phyloP scores from a whole-genome alignment of 1,140 invertebrate species.

The Ganaspis sp. region DNA sequence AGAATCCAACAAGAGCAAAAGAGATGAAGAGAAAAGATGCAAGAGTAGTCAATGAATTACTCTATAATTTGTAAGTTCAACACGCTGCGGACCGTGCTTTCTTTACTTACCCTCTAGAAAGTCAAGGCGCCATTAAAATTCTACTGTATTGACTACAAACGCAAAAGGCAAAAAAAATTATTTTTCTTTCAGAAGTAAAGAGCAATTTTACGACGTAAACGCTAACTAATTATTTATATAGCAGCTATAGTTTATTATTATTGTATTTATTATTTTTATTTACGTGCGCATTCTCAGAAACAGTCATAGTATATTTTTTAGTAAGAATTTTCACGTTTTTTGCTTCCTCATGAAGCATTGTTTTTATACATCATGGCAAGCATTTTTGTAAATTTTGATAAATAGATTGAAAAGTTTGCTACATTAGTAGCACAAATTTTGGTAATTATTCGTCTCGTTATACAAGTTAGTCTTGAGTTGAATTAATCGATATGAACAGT shows the following conservation, averaged over 20 bases:
- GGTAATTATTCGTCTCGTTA: not conserved
- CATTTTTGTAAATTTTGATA: too few relatives aligned
- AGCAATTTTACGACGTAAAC: not conserved
- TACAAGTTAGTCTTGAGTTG: not conserved
- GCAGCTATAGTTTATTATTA: not conserved
- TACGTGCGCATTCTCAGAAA: too few relatives aligned
- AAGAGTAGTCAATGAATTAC: conserved; percentile 20
- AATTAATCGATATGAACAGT: conserved; percentile 5
- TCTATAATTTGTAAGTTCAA: conserved; percentile 17
- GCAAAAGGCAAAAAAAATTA: too few relatives aligned
- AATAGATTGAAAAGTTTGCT: too few relatives aligned
- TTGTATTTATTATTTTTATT: not conserved
- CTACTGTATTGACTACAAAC: not conserved
- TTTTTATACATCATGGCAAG: too few relatives aligned
- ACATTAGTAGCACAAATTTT: too few relatives aligned
- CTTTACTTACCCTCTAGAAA: not conserved
- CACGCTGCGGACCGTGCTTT: not conserved
- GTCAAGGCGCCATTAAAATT: not conserved
- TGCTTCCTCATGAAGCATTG: too few relatives aligned
- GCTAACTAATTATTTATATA: not conserved
- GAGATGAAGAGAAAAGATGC: not conserved
- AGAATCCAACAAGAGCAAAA: not conserved
- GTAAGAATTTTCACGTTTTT: too few relatives aligned
- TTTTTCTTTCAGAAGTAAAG: too few relatives aligned
- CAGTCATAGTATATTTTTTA: too few relatives aligned